Percentiles rank a stretch among this genome's conserved stretches.
phyloP scores from a whole-genome alignment of 2,113 vertebrate genomes.

The Crypturellus undulatus region DNA sequence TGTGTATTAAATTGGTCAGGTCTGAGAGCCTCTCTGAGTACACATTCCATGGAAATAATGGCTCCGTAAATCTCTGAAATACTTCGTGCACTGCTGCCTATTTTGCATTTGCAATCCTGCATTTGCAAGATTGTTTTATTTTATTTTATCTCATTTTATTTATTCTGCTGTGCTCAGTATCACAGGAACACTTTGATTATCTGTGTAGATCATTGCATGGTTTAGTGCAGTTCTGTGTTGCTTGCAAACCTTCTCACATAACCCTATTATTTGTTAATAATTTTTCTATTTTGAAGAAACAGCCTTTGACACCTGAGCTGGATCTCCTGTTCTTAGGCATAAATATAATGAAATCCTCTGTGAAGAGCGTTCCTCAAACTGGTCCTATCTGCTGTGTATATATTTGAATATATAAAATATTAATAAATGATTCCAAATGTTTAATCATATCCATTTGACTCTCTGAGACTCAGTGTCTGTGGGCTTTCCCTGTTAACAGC shows the following conservation, averaged over 20 bases:
- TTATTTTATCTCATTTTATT: conserved; percentile 7
- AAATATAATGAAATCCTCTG: conserved; percentile 34
- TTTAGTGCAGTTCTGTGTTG: conserved; percentile 5
- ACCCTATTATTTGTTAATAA: conserved; percentile 27
- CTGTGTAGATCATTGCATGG: conserved; percentile 10
- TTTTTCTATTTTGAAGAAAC: conserved; percentile 45
- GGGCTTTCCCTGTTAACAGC: conserved; percentile 14
- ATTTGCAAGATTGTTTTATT: conserved; percentile 19
- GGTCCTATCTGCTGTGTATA: conserved; percentile 29
- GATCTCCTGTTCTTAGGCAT: conserved; percentile 20
- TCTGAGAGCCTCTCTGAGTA: background rate
- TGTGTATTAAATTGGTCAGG: conserved; percentile 45
- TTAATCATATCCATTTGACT: conserved; percentile 60
- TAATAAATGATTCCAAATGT: conserved; percentile 53
- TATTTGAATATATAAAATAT: conserved; percentile 66
- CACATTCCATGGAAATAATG: rapidly evolving
- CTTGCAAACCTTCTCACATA: background rate
- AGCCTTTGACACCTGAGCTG: conserved; percentile 36
- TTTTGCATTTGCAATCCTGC: conserved; percentile 17
- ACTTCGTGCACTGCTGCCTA: background rate
- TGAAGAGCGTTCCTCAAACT: conserved; percentile 9
- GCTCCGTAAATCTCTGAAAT: background rate
- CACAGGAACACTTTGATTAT: background rate
- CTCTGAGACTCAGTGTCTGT: background rate
- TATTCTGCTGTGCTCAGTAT: background rate